Conservation (phyloP, 2,797 vertebrate genomes). For the Myotis vivesi region DNA sequence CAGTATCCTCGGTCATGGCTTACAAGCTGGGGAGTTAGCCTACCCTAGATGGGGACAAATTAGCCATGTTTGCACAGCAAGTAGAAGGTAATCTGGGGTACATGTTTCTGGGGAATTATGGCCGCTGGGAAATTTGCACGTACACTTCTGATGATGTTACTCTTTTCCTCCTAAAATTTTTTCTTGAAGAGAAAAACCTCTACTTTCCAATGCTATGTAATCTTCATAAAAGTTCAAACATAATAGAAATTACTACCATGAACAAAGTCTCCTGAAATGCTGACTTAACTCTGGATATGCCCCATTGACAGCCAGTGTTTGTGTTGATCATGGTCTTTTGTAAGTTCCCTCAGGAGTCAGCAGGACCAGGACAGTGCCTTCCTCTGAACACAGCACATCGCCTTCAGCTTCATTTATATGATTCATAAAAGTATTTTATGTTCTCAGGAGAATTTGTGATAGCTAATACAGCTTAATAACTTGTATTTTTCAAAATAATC, state of each 20-base stretch:
- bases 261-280: background rate
- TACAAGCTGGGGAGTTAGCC: background rate
- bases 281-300: background rate
- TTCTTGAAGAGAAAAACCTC: conserved; percentile 18
- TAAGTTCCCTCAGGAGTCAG: background rate
- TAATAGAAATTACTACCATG: background rate
- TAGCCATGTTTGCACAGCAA: background rate
- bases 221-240: background rate
- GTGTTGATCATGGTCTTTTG: fast-evolving
- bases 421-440: background rate
- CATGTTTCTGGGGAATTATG: background rate
- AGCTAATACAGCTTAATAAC: conserved; percentile 6
- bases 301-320: background rate
- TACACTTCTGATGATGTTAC: background rate
- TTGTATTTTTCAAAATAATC: background rate
- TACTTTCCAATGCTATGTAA: background rate
- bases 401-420: background rate
- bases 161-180: background rate
- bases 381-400: background rate
- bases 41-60: background rate
- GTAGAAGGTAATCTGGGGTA: background rate
- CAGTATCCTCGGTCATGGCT: background rate
- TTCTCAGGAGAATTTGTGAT: conserved; percentile 23
- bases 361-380: background rate
- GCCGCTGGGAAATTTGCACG: background rate